Conservation (phyloP, 1,140 invertebrate species). For the Sweltsa coloradensis region DNA sequence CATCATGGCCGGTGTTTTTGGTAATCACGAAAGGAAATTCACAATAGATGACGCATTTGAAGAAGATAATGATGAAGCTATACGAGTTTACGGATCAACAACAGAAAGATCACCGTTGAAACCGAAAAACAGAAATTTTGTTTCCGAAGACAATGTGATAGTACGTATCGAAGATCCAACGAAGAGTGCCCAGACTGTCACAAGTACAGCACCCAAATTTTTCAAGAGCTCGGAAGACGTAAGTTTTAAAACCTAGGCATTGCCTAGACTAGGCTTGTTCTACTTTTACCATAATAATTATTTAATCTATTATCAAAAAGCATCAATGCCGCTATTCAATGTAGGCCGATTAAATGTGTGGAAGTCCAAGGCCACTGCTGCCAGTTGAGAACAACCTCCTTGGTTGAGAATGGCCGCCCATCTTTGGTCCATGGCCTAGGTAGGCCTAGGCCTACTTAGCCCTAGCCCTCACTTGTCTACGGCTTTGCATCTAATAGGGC, state of each 20-base stretch:
- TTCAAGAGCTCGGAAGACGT: slow-evolving; percentile 16
- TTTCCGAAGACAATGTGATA: slow-evolving; percentile 14
- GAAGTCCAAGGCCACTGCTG: not conserved
- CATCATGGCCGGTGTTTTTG: slow-evolving; percentile 9
- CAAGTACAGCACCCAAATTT: slow-evolving; percentile 12
- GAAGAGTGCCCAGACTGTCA: slow-evolving; percentile 8
- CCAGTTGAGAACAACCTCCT: not conserved
- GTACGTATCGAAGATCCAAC: slow-evolving; percentile 15
- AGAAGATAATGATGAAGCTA: slow-evolving; percentile 64
- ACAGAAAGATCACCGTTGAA: slow-evolving; percentile 38
- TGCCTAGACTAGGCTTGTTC: too few species aligned
- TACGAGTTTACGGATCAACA: slow-evolving; percentile 60
- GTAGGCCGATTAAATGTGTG: not conserved
- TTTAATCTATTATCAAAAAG: not conserved
- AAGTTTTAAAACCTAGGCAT: slow-evolving; percentile 9
- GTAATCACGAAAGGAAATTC: slow-evolving; percentile 30
- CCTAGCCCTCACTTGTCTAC: too few species aligned
- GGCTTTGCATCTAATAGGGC: too few species aligned
- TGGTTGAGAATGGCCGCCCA: not conserved
- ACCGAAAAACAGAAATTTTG: slow-evolving; percentile 22
- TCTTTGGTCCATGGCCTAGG: not conserved
- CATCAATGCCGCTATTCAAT: not conserved
- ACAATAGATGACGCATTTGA: slow-evolving; percentile 73
- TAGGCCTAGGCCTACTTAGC: too few species aligned
- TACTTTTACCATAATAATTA: not conserved